These are phyloP conservation scores for Rhinolophus sinicus DNA, from an alignment of 2,113 vertebrate genomes.

Conservation along the genomic window DNA sequence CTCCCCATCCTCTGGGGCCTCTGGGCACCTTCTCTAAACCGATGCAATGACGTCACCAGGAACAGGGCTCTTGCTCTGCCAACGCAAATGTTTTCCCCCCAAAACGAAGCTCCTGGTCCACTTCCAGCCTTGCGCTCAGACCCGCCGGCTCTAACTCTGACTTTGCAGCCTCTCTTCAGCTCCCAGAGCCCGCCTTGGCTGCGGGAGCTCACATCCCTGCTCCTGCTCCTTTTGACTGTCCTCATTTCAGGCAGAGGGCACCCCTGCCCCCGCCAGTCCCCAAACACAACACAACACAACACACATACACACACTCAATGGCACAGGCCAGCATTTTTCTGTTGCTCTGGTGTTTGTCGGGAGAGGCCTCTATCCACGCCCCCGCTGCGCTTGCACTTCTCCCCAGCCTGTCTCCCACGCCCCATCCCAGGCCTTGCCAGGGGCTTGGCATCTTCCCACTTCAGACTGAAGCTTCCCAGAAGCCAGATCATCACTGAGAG, in stretches of 20 bases:
- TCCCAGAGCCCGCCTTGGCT: background rate
- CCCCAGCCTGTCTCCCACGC: background rate
- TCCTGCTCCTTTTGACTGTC: background rate
- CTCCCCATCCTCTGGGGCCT: constrained; percentile 42
- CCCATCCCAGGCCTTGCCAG: background rate
- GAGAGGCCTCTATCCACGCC: background rate
- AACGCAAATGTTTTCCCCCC: constrained; percentile 26
- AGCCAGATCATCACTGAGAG: background rate
- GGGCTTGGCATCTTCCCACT: background rate
- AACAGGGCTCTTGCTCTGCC: constrained; percentile 37
- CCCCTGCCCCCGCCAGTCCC: background rate
- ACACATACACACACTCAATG: background rate
- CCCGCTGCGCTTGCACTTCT: background rate
- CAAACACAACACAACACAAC: background rate
- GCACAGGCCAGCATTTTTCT: background rate
- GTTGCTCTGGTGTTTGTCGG: background rate
- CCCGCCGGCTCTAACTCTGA: background rate
- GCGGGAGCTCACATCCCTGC: background rate
- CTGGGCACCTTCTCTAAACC: constrained; percentile 56
- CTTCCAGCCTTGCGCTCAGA: background rate
- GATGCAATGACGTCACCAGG: constrained; percentile 19
- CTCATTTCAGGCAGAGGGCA: background rate
- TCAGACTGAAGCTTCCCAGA: background rate
- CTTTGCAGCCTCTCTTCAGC: background rate
- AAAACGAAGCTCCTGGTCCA: background rate